Percentiles rank a stretch among this genome's conserved stretches.
These are phyloP conservation scores for Nothocercus nigrocapillus DNA, from an alignment of 2,113 vertebrate species.

Conservation along the genomic window DNA sequence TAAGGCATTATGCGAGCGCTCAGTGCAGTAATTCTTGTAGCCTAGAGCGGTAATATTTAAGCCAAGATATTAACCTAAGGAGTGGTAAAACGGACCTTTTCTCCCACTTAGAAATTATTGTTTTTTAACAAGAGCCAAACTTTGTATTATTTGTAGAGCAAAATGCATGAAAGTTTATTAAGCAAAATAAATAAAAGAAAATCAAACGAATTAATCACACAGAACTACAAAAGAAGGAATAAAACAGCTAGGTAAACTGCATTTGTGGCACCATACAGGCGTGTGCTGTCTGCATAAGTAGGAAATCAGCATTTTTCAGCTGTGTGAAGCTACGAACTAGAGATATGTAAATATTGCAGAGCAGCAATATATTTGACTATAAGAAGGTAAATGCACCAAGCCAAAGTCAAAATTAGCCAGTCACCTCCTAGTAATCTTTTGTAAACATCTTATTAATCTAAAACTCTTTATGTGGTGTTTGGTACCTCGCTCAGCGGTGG, in stretches of 20 bases:
- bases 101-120: neutral
- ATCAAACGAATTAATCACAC: conserved; percentile 33
- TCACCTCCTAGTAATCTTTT: conserved; percentile 42
- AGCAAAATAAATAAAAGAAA: conserved; percentile 36
- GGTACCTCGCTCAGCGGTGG: neutral
- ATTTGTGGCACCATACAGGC: neutral
- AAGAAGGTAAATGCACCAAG: conserved; percentile 17
- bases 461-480: neutral
- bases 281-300: neutral
- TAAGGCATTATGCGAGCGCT: neutral
- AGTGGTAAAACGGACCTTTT: neutral
- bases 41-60: neutral
- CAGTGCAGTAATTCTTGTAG: neutral
- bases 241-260: conserved; percentile 14
- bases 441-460: conserved; percentile 19
- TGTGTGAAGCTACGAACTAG: neutral
- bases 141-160: neutral
- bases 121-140: neutral
- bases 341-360: conserved; percentile 10
- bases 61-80: neutral
- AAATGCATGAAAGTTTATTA: conserved; percentile 10
- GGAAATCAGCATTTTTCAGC: conserved; percentile 8
- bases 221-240: neutral
- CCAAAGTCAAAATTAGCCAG: neutral
- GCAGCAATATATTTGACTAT: neutral